Conservation (phyloP, 2,888 invertebrate genomes). For the Platynereis dumerilii region DNA sequence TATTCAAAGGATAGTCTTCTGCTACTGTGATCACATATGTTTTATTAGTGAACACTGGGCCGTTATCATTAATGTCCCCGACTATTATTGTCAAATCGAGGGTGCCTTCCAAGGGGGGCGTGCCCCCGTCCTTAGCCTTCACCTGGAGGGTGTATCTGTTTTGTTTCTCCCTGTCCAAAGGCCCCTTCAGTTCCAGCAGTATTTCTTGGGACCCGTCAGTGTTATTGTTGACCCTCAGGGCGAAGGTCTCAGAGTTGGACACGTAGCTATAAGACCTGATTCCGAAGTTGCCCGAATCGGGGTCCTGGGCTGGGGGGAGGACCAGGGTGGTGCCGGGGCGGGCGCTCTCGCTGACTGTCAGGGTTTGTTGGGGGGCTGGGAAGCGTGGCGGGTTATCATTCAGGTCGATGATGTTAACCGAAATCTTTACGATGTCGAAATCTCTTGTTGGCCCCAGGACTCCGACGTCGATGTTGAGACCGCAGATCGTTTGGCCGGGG, state of each 20-base stretch:
- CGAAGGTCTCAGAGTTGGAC: constrained; percentile 12
- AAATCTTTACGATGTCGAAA: not conserved
- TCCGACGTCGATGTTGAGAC: not conserved
- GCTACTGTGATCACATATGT: constrained; percentile 25
- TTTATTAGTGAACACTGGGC: constrained; percentile 26
- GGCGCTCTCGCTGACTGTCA: constrained; percentile 27
- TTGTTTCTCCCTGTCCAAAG: constrained; percentile 46
- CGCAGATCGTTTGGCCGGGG: not conserved
- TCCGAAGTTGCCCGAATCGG: constrained; percentile 34
- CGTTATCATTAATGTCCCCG: constrained; percentile 32
- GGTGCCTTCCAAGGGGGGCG: constrained; percentile 24
- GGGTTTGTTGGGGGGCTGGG: constrained; percentile 18
- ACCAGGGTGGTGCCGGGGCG: constrained; percentile 28
- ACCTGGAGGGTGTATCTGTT: constrained; percentile 26
- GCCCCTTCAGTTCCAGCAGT: constrained; percentile 35
- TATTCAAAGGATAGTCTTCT: constrained; percentile 23
- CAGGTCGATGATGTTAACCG: constrained; percentile 24
- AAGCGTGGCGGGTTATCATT: constrained; percentile 40
- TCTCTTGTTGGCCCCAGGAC: not conserved
- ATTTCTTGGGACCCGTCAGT: constrained; percentile 30
- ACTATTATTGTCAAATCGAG: constrained; percentile 28
- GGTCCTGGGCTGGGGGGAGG: constrained; percentile 36
- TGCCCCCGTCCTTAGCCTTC: constrained; percentile 30
- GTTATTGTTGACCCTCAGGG: constrained; percentile 21
- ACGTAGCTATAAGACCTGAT: constrained; percentile 32